phyloP scores from a whole-genome alignment of 2,113 vertebrate genomes.

The Hepsetus odoe region DNA sequence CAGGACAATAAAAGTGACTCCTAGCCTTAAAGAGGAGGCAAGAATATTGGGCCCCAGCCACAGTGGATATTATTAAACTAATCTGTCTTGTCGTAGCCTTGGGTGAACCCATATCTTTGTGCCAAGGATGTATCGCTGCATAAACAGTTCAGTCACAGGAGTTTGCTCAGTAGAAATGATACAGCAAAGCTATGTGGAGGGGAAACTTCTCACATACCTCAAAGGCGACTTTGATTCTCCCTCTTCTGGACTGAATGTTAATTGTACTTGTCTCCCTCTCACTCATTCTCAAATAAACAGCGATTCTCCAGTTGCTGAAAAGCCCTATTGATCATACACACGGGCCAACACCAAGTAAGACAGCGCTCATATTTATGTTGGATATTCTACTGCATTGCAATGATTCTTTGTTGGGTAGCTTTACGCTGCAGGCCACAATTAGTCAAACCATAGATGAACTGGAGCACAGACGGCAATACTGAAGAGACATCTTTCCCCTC shows the following conservation, averaged over 20 bases:
- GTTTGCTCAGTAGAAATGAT: slow-evolving; percentile 22
- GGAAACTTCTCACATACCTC: slow-evolving; percentile 5
- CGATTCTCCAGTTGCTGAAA: slow-evolving; percentile 30
- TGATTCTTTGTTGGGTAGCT: slow-evolving; percentile 24
- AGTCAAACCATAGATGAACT: slow-evolving; percentile 36
- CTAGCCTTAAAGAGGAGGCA: slow-evolving; percentile 20
- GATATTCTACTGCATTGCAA: slow-evolving; percentile 29
- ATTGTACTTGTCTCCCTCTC: slow-evolving; percentile 22
- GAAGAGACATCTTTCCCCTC: not conserved
- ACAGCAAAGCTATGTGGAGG: slow-evolving; percentile 3
- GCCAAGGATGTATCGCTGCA: slow-evolving; percentile 36
- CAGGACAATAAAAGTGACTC: slow-evolving; percentile 43
- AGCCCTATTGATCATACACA: slow-evolving; percentile 19
- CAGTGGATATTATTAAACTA: slow-evolving; percentile 51
- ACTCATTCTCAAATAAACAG: slow-evolving; percentile 15
- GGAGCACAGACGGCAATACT: not conserved
- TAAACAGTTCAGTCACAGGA: slow-evolving; percentile 29
- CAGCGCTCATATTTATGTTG: slow-evolving; percentile 19
- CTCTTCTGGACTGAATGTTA: slow-evolving; percentile 26
- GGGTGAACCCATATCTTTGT: slow-evolving; percentile 17
- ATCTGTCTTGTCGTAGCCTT: slow-evolving; percentile 49
- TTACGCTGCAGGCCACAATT: slow-evolving; percentile 41
- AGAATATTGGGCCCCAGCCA: slow-evolving; percentile 26
- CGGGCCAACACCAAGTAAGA: not conserved
- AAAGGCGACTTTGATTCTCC: slow-evolving; percentile 23